phyloP scores from a whole-genome alignment of 2,113 vertebrate species.

The Nerophis lumbriciformis region DNA sequence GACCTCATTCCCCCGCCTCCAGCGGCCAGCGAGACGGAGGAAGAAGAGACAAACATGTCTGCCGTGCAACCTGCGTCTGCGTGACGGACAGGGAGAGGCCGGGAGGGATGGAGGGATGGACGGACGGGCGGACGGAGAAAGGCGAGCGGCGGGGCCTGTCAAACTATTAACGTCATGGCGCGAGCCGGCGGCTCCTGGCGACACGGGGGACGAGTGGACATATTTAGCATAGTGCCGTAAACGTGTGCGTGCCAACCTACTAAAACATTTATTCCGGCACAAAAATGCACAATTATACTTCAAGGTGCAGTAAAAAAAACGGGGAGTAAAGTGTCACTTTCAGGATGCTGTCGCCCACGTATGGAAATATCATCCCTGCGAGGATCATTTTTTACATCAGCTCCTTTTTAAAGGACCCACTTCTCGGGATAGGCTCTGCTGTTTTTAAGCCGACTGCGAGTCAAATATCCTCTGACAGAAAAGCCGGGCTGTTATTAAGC shows the following conservation, averaged over 20 bases:
- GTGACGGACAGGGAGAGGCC: not conserved
- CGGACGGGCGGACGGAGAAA: conserved; percentile 41
- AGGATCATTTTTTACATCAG: not conserved
- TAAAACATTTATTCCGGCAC: not conserved
- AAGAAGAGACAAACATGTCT: not conserved
- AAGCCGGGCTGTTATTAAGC: too few species aligned
- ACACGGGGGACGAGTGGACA: conserved; percentile 41
- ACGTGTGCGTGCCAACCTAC: not conserved
- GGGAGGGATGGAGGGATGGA: conserved; percentile 12
- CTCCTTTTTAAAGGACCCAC: too few species aligned
- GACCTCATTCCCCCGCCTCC: not conserved
- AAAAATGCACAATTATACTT: not conserved
- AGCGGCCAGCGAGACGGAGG: not conserved
- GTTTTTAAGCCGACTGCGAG: too few species aligned
- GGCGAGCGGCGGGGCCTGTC: conserved; percentile 45
- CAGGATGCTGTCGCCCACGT: not conserved
- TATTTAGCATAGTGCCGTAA: conserved; percentile 31
- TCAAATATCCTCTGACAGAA: too few species aligned
- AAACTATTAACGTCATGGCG: conserved; percentile 55
- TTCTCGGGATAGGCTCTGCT: too few species aligned
- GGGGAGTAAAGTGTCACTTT: not conserved
- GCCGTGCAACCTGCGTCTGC: conserved; percentile 10
- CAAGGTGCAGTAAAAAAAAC: not conserved
- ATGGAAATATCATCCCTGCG: not conserved
- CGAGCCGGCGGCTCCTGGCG: conserved; percentile 37